Base-by-base conservation (phyloP, 2,113 vertebrate species). In the Gnathonemus longibarbis region DNA sequence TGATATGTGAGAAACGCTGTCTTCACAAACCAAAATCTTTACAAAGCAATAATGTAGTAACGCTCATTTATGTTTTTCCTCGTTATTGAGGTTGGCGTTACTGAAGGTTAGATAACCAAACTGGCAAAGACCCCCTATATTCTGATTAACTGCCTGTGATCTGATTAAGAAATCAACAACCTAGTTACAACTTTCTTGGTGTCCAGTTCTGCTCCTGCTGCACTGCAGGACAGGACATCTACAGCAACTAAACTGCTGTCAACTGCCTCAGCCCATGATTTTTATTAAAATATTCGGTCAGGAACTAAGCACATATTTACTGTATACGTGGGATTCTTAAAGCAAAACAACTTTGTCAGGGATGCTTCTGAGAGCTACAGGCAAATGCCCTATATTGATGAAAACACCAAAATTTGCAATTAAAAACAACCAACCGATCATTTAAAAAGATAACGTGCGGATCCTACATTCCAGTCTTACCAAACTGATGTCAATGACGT, bases 401-500 rank as follows among this genome's bases (percentile, higher is more conserved):
- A 17, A 77, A 70, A 74, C 35, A 48, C 10, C 5, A 53, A 53
- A 87, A 48, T 48, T 5, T 87, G 45, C n/a, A 52, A 87, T 87
- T 50, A 15, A 70, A 70, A 70, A 70, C 8, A 35, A 35, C 5
- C 46, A 52, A 58, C 13, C 5, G 31, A 58, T 27, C 1, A 62
- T 31, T 45, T 24, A 2, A 58, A 88, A 53, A 39, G 49, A 52
- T 52, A 56, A 58, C 21, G 35, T 42, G 52, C 24, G 17, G 8
- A 66, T 62, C 13, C 11, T 21, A 9, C 8, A 19, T 42, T 19
- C 8, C 5, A 0, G 66, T 90, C 96, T 96, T 91, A 97, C 96
- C 96, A 97, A 90, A 87, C 96, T 94, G 15, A 97, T 96, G 93
- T 94, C 93, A 13, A 93, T 84, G 89, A 97, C 91, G 90, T 95